Conservation (phyloP, 1,140 invertebrate species). For the Lasioglossum albipes region DNA sequence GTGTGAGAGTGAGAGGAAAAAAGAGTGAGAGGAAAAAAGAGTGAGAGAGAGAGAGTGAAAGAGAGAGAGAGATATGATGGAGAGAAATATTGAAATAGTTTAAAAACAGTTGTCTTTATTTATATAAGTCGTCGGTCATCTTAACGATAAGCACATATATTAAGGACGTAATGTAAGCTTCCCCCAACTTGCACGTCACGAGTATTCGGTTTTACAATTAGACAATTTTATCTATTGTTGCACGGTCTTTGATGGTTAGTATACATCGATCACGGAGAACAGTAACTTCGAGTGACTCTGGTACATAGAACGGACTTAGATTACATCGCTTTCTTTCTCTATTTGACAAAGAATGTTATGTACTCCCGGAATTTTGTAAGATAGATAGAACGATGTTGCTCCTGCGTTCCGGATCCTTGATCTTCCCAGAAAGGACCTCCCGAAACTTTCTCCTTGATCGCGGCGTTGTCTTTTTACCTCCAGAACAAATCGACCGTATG, state of each 20-base stretch:
- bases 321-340: too few species aligned
- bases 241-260: too few species aligned
- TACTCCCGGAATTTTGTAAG: background rate
- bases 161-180: conserved; percentile 42
- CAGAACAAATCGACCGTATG: background rate
- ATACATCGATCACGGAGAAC: too few species aligned
- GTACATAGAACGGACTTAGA: too few species aligned
- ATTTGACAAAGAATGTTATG: too few species aligned
- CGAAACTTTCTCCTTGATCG: background rate
- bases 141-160: conserved; percentile 21
- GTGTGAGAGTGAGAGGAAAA: background rate
- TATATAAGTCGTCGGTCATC: conserved; percentile 7
- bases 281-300: too few species aligned
- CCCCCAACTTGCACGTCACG: conserved; percentile 27
- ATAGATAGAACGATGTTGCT: background rate
- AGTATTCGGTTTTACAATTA: too few species aligned
- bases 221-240: too few species aligned
- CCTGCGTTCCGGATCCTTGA: background rate
- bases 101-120: background rate
- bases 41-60: background rate
- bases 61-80: background rate
- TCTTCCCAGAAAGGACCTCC: background rate
- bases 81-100: conserved; percentile 13
- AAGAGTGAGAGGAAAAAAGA: background rate
- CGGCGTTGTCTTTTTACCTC: background rate